Base-by-base conservation (phyloP, 2,797 vertebrate genomes). In the Dermochelys coriacea region DNA sequence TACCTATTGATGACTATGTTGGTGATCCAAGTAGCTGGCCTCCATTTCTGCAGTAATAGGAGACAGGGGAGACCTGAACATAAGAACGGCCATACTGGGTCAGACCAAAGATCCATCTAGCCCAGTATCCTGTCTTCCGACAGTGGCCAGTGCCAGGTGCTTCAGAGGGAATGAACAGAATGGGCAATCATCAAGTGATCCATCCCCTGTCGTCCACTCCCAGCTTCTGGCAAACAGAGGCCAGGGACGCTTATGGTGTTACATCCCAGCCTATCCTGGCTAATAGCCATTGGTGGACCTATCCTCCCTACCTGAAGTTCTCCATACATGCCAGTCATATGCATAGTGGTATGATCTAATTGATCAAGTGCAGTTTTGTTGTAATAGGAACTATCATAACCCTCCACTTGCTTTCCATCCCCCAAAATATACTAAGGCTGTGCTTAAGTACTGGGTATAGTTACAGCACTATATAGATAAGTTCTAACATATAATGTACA, bases 391-490 rank as follows among this genome's bases (percentile, higher is more conserved):
- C 64, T 59, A 61, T 1, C 29, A 82, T 21, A 54, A 14, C 85
- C 29, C 15, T 11, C 45, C 11, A 3, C 31, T 37, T 79, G 5
- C 31, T 85, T 47, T 64, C 11, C 27, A 25, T 57, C 1, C 64
- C 4, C 45, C 9, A 49, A 77, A 29, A 77, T 49, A 49, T 31
- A 7, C 45, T 16, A 9, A 47, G 45, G 11, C 45, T 49, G 37
- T 25, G 41, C 45, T 47, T 75, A 29, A 47, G 12, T 49, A 93
- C 52, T 45, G 34, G 3, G n/a, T 54, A 37, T 61, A 64, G 16
- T 84, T 81, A 84, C 3, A 12, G 51, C 89, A 75, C 47, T 85
- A 9, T 81, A n/a, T 80, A 93, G 45, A 88, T 85, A 85, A 88
- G 34, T 87, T 85, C 85, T 88, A 47, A 86, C 75, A 52, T 79